Evolutionary conservation across 2,113 vertebrate genomes (phyloP).

Genomic region (Tringa solitaria): DNA sequence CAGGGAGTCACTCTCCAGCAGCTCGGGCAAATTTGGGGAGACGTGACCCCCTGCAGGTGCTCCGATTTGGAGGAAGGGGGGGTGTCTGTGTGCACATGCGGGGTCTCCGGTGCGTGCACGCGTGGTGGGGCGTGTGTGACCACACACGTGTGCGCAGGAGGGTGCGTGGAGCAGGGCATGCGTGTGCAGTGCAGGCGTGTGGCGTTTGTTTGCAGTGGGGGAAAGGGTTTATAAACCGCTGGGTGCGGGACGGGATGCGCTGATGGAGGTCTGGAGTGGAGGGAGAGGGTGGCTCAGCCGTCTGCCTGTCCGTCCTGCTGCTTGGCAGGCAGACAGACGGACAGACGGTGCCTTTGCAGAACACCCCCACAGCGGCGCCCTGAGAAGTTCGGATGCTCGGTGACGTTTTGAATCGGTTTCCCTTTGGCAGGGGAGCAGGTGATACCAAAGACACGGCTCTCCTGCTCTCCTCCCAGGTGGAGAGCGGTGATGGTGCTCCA

Average conservation of each 20-base stretch:
- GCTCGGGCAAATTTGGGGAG: not conserved
- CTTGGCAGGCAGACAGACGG: not conserved
- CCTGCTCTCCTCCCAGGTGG: not conserved
- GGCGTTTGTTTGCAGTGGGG: rapidly evolving
- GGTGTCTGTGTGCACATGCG: not conserved
- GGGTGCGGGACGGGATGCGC: rapidly evolving
- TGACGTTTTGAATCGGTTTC: not conserved
- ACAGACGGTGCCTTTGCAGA: not conserved
- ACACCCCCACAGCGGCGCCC: not conserved
- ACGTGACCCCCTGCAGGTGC: not conserved
- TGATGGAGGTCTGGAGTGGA: not conserved
- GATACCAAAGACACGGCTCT: not conserved
- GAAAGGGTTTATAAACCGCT: rapidly evolving
- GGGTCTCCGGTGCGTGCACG: not conserved
- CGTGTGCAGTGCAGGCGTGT: rapidly evolving
- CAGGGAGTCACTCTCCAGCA: not conserved
- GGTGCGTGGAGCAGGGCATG: not conserved
- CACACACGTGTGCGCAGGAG: not conserved
- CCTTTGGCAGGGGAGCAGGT: not conserved
- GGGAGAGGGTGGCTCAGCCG: not conserved
- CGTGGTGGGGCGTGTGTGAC: not conserved
- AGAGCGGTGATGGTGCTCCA: not conserved
- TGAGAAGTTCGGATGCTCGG: not conserved
- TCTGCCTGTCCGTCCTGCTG: not conserved
- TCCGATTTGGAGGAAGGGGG: not conserved